These are phyloP conservation scores for Lagocephalus sceleratus DNA, from an alignment of 2,797 vertebrate genomes.

Conservation along the genomic window DNA sequence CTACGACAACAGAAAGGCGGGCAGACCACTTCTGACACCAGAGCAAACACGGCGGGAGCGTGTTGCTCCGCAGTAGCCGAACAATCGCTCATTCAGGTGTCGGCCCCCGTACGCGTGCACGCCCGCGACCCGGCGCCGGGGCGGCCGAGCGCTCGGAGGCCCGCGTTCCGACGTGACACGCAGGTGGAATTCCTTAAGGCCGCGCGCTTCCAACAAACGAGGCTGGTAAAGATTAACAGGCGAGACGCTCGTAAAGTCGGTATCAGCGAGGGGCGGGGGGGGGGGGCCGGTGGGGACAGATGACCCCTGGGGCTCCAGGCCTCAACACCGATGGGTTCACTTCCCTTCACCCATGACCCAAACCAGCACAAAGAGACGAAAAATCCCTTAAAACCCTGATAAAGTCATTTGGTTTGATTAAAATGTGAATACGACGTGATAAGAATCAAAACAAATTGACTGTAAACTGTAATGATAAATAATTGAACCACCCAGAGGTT, in stretches of 20 bases:
- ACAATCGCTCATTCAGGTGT: conserved; percentile 23
- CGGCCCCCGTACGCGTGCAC: not conserved
- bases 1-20: not conserved
- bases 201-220: conserved; percentile 3
- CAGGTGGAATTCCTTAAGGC: conserved; percentile 15
- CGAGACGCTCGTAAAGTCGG: not conserved
- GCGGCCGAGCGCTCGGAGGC: too few species aligned
- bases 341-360: too few species aligned
- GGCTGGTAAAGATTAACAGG: conserved; percentile 4
- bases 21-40: conserved; percentile 23
- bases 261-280: too few species aligned
- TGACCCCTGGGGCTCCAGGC: too few species aligned
- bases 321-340: too few species aligned
- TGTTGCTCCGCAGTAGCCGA: conserved; percentile 28
- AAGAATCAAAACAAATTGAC: not conserved
- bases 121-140: not conserved
- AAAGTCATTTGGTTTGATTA: too few species aligned
- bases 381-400: too few species aligned
- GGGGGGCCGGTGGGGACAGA: too few species aligned
- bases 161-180: not conserved
- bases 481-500: not conserved
- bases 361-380: too few species aligned
- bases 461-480: not conserved
- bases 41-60: conserved; percentile 44
- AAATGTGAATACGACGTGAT: too few species aligned